Evolutionary conservation across 2,113 vertebrate genomes (phyloP), one percentile per base, ranked within the genome.

Genomic region (Porphyrio hochstetteri): DNA sequence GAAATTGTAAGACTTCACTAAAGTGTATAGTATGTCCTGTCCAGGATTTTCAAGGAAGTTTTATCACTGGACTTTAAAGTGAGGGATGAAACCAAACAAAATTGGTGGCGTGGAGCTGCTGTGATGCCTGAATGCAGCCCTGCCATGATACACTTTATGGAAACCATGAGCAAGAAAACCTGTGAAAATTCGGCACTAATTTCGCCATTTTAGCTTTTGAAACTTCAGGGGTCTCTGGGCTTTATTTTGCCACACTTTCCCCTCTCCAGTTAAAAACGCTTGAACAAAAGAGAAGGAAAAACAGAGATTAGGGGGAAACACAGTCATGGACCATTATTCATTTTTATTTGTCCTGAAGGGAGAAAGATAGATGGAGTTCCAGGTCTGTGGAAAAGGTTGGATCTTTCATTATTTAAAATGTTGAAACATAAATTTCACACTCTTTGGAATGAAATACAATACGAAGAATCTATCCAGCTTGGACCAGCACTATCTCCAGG

Each of bases 1-100:
- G 85, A 60, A 90, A 84, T 92, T 86, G 91, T 83, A 93, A 94
- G 80, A 74, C 76, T 59, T 57, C 65, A 48, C 56, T 86, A 69
- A 79, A 56, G 78, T 35, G 64, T 72, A 77, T 38, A 40, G 44
- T 81, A 97, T 91, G 56, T 90, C 71, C 46, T 91, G 72, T 93
- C 42, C 67, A 92, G 74, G 83, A 84, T 87, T 85, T 57, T 21
- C 53, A 60, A 64, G 59, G 27, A 88, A 60, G 13, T 53, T 90
- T 71, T 36, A 46, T 65, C 38, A n/a, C 16, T 36, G 69, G 24
- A 16, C 14, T 46, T 82, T 27, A 50, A 93, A 90, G 14, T 76
- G 61, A 61, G n/a, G 57, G 46, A 80, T 56, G 72, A 96, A 88
- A 16, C 11, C 15, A 33, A 67, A 23, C 23, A 12, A 59, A 79